Evolutionary conservation across 2,888 invertebrate species (phyloP).

Genomic region (Lithodes maja): DNA sequence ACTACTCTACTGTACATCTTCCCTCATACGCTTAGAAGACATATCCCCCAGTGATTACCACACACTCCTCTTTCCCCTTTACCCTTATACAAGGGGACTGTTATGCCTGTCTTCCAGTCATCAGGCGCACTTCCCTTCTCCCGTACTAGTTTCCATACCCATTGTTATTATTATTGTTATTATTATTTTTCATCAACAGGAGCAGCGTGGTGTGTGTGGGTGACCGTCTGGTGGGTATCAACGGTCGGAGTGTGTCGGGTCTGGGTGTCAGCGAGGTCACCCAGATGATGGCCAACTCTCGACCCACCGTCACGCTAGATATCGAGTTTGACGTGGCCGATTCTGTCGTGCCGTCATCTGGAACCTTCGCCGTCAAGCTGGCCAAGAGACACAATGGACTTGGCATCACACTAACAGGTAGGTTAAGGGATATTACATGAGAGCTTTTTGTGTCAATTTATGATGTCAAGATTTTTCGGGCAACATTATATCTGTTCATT

Average conservation of each 20-base stretch:
- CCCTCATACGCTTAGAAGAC: no score
- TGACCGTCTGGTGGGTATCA: constrained; percentile 89
- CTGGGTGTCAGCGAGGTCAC: constrained; percentile 75
- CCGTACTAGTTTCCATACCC: no score
- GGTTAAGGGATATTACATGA: constrained; percentile 36
- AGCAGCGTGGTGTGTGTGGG: constrained; percentile 76
- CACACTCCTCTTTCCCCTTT: no score
- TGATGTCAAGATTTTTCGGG: no score
- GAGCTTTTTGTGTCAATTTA: no score
- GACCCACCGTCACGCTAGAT: constrained; percentile 82
- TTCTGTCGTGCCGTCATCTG: constrained; percentile 91
- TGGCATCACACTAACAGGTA: constrained; percentile 92
- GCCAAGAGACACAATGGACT: constrained; percentile 84
- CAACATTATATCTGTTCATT: no score
- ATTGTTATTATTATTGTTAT: no score
- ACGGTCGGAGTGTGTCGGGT: constrained; percentile 81
- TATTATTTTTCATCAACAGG: constrained; percentile 16
- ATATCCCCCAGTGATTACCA: no score
- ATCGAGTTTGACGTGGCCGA: constrained; percentile 94
- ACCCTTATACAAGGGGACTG: no score
- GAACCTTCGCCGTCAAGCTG: constrained; percentile 92
- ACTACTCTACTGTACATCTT: no score
- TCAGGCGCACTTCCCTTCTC: no score
- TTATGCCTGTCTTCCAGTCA: no score
- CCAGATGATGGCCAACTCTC: constrained; percentile 74